Base-by-base conservation (phyloP, 2,888 invertebrate genomes). In the Selenia dentaria region DNA sequence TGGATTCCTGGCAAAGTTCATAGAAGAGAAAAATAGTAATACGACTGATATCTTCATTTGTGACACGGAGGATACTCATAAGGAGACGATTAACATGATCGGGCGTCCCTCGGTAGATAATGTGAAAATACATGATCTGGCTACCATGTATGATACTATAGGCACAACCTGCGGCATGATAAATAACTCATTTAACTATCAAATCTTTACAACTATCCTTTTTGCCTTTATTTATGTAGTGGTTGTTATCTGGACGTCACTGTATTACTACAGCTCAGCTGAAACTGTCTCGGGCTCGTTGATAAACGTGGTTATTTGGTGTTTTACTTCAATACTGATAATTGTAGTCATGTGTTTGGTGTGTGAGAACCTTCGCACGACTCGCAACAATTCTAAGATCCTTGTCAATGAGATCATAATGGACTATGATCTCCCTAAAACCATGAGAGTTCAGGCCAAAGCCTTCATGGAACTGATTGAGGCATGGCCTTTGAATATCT, bases 401-500 rank as follows among this genome's bases (percentile, higher is more conserved):
- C 56, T 81, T 16, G 67, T 84, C 0, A 81, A 82, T 43, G 76
- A 83, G 41, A 43, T 85, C 0, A 73, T 84, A 18, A 83, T 81
- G 75, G 71, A 80, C 48, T 83, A 84, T 39, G 68, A 73, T n/a
- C 59, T 82, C 0, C 79, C 82, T 1, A 71, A 64, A 43, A 57
- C 54, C 0, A 74, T 79, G 67, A 59, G 83, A 27, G 54, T 71
- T 1, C 78, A 83, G 59, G 79, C 80, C 2, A 85, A 84, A 57
- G 71, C 75, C 1, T 84, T 86, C 37, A 74, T 81, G 69, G 74
- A 80, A 33, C 39, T 83, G 2, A 68, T 79, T 9, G 74, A 82
- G 13, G 71, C 77, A 0, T 83, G 81, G 80, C 70, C 79, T 1
- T 49, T 81, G 13, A 56, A 62, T 0, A 65, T 81, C 5, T 67